A percentile compares a stretch with the other conserved stretches of the same genome.
Conservation (phyloP, 2,888 invertebrate species). For the Lasioglossum morio region DNA sequence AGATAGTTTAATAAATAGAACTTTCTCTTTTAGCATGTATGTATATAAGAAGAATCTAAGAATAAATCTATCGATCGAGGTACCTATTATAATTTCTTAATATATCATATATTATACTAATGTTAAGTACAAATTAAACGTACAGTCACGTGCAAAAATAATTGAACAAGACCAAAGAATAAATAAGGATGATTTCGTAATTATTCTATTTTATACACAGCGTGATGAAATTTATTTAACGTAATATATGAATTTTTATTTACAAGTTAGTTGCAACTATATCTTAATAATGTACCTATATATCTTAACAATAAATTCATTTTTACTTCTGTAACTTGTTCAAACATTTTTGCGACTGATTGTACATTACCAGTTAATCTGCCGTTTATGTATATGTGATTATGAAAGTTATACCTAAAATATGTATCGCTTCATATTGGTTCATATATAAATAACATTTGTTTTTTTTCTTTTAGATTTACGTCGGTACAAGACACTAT, state of each 20-base stretch:
- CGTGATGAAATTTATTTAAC: not conserved
- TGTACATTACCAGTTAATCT: not conserved
- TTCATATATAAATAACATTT: slow-evolving; percentile 1
- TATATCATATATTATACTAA: not conserved
- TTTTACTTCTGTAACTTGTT: not conserved
- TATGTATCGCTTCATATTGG: not conserved
- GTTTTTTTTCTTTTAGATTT: not conserved
- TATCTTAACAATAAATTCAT: not conserved
- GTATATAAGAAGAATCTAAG: no score
- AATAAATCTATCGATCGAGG: not conserved
- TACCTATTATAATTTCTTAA: not conserved
- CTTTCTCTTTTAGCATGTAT: no score
- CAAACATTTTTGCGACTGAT: not conserved
- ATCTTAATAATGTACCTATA: no score
- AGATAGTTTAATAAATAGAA: no score
- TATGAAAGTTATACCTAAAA: not conserved
- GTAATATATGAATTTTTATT: not conserved
- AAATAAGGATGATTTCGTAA: not conserved
- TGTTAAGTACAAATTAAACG: not conserved
- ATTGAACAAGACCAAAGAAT: not conserved
- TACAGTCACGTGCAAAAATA: not conserved
- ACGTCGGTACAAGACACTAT: not conserved
- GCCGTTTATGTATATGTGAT: not conserved
- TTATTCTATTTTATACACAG: slow-evolving; percentile 6
- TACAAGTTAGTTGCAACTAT: not conserved